A percentile compares a stretch with the other conserved stretches of the same genome.
Conservation (phyloP, 2,113 vertebrate species). For the Psophia crepitans region DNA sequence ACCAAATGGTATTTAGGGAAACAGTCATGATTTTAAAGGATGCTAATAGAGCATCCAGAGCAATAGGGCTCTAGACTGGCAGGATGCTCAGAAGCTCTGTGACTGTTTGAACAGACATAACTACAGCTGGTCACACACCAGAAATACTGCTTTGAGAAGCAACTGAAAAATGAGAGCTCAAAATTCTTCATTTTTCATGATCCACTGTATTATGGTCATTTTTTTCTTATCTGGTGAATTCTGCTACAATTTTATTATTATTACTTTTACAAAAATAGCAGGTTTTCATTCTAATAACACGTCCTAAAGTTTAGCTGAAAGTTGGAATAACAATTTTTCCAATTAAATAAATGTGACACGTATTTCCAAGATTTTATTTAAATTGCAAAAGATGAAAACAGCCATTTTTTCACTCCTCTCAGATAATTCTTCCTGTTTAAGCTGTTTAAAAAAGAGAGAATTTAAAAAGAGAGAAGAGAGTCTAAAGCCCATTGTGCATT, state of each 20-base stretch:
- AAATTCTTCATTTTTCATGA: neutral
- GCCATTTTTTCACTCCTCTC: neutral
- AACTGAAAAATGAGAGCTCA: neutral
- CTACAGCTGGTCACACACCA: neutral
- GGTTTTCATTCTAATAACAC: neutral
- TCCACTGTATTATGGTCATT: neutral
- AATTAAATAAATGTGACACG: neutral
- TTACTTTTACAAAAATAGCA: neutral
- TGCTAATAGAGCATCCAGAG: neutral
- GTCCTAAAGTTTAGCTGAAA: neutral
- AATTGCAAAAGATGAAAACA: neutral
- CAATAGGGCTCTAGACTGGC: neutral
- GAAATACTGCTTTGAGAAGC: neutral
- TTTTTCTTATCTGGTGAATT: neutral
- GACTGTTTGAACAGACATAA: neutral
- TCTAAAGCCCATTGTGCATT: neutral
- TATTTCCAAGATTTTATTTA: neutral
- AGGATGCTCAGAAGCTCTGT: neutral
- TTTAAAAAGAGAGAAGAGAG: neutral
- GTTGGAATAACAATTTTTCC: neutral
- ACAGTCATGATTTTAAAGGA: rapidly evolving
- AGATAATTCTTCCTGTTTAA: neutral
- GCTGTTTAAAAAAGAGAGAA: neutral
- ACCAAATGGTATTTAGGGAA: neutral
- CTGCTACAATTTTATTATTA: neutral